Base-by-base conservation (phyloP, 2,888 invertebrate genomes). In the Athalia cordata region DNA sequence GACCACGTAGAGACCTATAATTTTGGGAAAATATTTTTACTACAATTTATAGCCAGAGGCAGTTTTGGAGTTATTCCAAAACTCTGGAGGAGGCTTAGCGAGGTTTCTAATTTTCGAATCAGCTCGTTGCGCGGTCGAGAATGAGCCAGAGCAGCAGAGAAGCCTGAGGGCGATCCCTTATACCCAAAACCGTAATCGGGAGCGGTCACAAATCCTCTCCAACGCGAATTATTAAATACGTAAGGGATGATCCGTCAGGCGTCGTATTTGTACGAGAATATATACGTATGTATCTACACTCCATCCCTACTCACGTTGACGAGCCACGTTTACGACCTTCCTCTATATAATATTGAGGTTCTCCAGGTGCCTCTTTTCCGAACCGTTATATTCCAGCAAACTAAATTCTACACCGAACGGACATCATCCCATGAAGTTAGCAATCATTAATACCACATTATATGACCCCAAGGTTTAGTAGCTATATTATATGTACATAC, bases 181-280 rank as follows among this genome's bases (percentile, higher is more conserved):
- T 29, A 45, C 49, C 74, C 61, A 61, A 47, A 13, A 75, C 15
- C 62, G 75, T 75, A 61, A 74, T 74, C 74, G 61, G 45, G 75
- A 62, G 43, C 59, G 75, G 75, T 75, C 75, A 64, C 75, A 75
- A 75, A 75, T 75, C 75, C 75, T 75, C 64, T 50, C 47, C 8
- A n/a, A 7, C 13, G 13, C 11, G 62, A 61, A 75, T 75, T 75
- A 75, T 75, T 75, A 75, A 75, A 75, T 75, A 75, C 64, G 75
- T 64, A 64, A 62, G 75, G 75, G 75, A 75, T 75, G 75, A 75
- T 64, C 75, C 75, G 75, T 75, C 75, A 59, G 75, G 75, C 75
- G 50, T 75, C 61, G n/a, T 13, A n/a, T n/a, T 55, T 55, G 9
- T 9, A 55, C 55, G 55, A n/a, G 55, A 7, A 11, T 55, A 29